A percentile compares a stretch with the other conserved stretches of the same genome.
These are phyloP conservation scores for Tretioscincus oriximinensis DNA, from an alignment of 2,113 vertebrate genomes.

Conservation along the genomic window DNA sequence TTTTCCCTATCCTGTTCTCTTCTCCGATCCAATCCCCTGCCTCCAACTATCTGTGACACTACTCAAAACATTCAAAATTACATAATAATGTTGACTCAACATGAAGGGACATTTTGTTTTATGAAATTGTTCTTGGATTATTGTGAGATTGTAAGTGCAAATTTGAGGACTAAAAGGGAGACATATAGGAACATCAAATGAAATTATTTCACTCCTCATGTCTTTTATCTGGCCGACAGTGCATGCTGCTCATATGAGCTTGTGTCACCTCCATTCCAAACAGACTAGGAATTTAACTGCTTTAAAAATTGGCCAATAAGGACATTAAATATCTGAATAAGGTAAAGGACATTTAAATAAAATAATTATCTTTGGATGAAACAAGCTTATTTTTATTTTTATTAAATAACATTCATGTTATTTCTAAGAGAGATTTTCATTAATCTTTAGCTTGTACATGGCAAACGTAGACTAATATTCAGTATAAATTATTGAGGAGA, in stretches of 20 bases:
- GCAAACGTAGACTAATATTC: background rate
- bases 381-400: no score
- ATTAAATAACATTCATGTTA: no score
- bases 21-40: background rate
- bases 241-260: background rate
- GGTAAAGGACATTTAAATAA: background rate
- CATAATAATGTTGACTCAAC: background rate
- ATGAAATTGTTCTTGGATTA: background rate
- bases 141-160: background rate
- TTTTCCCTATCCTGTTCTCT: background rate
- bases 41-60: background rate
- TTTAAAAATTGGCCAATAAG: background rate
- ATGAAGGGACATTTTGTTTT: background rate
- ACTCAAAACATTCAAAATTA: conserved; percentile 6
- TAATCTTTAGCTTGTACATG: background rate
- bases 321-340: background rate
- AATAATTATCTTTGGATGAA: no score
- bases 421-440: background rate
- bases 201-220: background rate
- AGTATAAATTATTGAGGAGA: no score
- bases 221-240: background rate
- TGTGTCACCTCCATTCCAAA: background rate
- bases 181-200: background rate
- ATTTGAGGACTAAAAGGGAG: no score
- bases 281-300: background rate